These are phyloP conservation scores for Caenorhabditis uteleia DNA, from an alignment of 2,888 invertebrate species.

Conservation along the genomic window DNA sequence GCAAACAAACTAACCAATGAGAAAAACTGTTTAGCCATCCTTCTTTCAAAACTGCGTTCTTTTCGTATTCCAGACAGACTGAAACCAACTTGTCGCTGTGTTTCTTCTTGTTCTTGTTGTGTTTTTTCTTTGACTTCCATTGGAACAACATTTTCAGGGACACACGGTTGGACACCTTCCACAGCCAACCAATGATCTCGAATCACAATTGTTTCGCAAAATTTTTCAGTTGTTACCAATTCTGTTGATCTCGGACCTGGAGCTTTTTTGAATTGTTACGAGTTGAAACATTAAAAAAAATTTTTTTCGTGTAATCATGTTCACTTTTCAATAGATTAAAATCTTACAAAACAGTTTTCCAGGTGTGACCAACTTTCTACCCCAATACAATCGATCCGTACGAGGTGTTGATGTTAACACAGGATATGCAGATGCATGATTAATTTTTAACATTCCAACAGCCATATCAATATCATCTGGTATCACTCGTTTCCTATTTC, in stretches of 20 bases:
- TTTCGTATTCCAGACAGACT: constrained; percentile 5
- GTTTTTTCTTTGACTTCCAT: constrained; percentile 15
- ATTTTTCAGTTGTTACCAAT: constrained; percentile 9
- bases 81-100: constrained; percentile 12
- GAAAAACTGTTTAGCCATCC: constrained; percentile 22
- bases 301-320: too few relatives aligned
- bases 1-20: constrained; percentile 10
- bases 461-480: constrained; percentile 29
- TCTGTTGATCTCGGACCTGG: constrained; percentile 19
- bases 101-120: constrained; percentile 20
- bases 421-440: constrained; percentile 15
- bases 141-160: constrained; percentile 30
- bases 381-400: constrained; percentile 21
- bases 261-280: too few relatives aligned
- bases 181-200: constrained; percentile 33
- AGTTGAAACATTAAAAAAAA: too few relatives aligned
- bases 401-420: not conserved
- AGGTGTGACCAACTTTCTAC: constrained; percentile 15
- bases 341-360: constrained; percentile 11
- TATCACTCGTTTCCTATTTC: constrained; percentile 19
- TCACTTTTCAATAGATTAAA: not conserved
- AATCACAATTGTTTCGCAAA: constrained; percentile 20
- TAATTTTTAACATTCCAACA: constrained; percentile 2
- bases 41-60: constrained; percentile 13
- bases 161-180: constrained; percentile 31